Evolutionary conservation across 2,888 invertebrate species (phyloP).

Genomic region (Eustalomyia histrio): DNA sequence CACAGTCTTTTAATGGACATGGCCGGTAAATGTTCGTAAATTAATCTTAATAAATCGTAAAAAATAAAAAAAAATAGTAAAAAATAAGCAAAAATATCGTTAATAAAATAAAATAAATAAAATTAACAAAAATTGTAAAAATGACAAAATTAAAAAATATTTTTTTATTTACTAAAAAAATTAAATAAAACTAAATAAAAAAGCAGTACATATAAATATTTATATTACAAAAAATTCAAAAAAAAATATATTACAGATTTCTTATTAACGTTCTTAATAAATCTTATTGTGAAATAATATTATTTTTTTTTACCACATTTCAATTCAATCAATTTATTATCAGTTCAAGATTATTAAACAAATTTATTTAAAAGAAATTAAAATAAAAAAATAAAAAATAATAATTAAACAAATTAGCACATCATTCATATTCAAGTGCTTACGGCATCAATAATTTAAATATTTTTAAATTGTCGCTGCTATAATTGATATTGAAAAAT

Average conservation of each 20-base stretch:
- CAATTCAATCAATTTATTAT: conserved; percentile 3
- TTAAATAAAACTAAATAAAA: no score
- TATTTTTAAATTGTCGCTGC: no score
- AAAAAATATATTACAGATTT: no score
- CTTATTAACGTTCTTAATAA: not conserved
- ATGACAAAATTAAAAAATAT: not conserved
- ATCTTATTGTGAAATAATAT: not conserved
- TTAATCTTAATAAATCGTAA: conserved; percentile 10
- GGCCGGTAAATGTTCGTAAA: conserved; percentile 58
- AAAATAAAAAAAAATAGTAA: not conserved
- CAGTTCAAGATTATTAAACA: not conserved
- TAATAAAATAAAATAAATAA: not conserved
- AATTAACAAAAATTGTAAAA: not conserved
- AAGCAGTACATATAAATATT: no score
- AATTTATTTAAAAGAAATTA: conserved; percentile 1
- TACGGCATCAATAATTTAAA: not conserved
- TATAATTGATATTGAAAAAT: no score
- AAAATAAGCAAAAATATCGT: conserved; percentile 7
- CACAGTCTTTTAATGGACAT: conserved; percentile 67
- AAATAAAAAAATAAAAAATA: not conserved
- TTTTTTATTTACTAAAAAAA: no score
- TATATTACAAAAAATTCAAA: no score
- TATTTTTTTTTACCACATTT: conserved; percentile 11
- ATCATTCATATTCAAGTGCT: not conserved
- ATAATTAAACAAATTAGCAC: not conserved